These are phyloP conservation scores for Pelagia noctiluca DNA, from an alignment of 30 jellyfish, hydroid and myxozoan species.

Conservation along the genomic window DNA sequence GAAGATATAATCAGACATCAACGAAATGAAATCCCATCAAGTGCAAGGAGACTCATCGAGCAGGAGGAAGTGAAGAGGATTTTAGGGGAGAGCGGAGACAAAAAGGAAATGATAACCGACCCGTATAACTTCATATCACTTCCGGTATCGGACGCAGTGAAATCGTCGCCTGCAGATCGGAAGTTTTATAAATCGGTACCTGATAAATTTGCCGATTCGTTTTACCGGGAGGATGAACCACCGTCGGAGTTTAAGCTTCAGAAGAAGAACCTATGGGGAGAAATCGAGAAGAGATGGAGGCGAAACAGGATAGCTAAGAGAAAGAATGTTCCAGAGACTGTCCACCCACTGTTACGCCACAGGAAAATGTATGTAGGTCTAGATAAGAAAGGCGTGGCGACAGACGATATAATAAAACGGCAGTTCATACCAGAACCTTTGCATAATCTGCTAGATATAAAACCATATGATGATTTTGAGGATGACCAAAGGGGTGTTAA, in stretches of 20 bases:
- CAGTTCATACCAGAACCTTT: no score
- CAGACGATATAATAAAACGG: no score
- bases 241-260: conserved; percentile 67
- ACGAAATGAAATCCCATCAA: conserved; percentile 39
- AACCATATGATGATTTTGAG: no score
- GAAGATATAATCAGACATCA: conserved; percentile 10
- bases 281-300: conserved; percentile 72
- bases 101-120: conserved; percentile 67
- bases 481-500: no score
- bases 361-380: no score
- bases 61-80: conserved; percentile 9
- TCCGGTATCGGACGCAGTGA: conserved; percentile 66
- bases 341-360: no score
- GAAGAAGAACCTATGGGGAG: conserved; percentile 68
- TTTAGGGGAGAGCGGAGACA: conserved; percentile 41
- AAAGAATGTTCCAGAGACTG: no score
- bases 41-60: conserved; percentile 22
- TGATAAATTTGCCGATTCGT: neutral
- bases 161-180: conserved; percentile 35
- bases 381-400: no score
- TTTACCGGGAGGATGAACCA: conserved; percentile 7
- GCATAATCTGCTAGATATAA: no score
- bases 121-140: conserved; percentile 53
- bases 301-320: conserved; percentile 51
- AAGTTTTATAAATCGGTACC: conserved; percentile 61